Evolutionary conservation across 2,797 vertebrate species (phyloP), one percentile per base, ranked within the genome.

Genomic region (Sylvia borin): DNA sequence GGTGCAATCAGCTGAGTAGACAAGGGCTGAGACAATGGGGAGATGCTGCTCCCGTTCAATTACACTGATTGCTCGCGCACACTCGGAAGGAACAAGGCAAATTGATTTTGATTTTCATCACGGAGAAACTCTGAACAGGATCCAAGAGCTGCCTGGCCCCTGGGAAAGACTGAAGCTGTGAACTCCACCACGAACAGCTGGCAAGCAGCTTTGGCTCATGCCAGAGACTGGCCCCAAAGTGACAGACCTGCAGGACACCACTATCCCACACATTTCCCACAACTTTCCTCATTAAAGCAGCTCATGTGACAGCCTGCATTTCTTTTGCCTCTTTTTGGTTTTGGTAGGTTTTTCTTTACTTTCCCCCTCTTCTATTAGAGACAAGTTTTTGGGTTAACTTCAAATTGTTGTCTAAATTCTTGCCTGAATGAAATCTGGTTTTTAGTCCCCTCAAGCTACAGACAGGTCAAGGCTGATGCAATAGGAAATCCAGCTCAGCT

Each of bases 101-200:
- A 86, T 58, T 86, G 80, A 92, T 90, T 72, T 62, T 50, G 87
- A 74, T 85, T 96, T 94, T 51, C 54, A n/a, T 67, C 92, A 86
- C 15, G 9, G 48, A 82, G 64, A 85, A 88, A 78, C 17, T 38
- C 26, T 50, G 85, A 94, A 42, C 53, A 50, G 48, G 24, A 75
- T 79, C 83, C 74, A 78, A 78, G 66, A 62, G 19, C 42, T 68
- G 73, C 60, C 20, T 16, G 36, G 61, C 40, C 55, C 40, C 84
- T 55, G 42, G 48, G 67, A 71, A 82, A 73, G 31, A 11, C 18
- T 45, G 64, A 51, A 55, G 48, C 61, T 77, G 45, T 57, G 72
- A 92, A 70, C 61, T 71, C 48, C 2, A 36, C 42, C 61, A 34
- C 0, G 1, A 74, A 34, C 57, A 90, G 73, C 73, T 92, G 88